Evolutionary conservation across 2,113 vertebrate genomes (phyloP).

Genomic region (Suricata suricatta): DNA sequence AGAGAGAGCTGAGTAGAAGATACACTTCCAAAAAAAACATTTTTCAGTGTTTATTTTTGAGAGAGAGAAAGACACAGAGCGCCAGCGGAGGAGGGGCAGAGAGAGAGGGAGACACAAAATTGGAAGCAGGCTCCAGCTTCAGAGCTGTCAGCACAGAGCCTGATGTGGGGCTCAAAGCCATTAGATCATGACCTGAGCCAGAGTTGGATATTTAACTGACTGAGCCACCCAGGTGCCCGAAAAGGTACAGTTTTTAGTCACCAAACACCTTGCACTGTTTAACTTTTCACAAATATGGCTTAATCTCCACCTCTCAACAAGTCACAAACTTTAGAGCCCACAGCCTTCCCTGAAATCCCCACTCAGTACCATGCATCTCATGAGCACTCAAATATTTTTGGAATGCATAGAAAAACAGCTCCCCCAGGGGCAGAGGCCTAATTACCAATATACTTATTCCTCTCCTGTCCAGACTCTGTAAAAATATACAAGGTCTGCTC

Average conservation of each 20-base stretch:
- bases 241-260: background rate
- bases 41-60: no score
- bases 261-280: background rate
- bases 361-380: background rate
- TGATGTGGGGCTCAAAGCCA: no score
- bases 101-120: no score
- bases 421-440: background rate
- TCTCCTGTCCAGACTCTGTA: background rate
- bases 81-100: no score
- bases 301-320: background rate
- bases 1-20: background rate
- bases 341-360: background rate
- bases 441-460: background rate
- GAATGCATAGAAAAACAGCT: conserved; percentile 10
- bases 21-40: no score
- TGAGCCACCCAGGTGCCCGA: no score
- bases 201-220: no score
- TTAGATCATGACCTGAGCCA: no score
- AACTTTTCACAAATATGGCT: background rate
- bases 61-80: no score
- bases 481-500: background rate
- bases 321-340: background rate
- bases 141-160: no score
- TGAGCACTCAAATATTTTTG: background rate
- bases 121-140: no score